phyloP scores from a whole-genome alignment of 2,113 vertebrate genomes.

The Gymnocephalus cernua region DNA sequence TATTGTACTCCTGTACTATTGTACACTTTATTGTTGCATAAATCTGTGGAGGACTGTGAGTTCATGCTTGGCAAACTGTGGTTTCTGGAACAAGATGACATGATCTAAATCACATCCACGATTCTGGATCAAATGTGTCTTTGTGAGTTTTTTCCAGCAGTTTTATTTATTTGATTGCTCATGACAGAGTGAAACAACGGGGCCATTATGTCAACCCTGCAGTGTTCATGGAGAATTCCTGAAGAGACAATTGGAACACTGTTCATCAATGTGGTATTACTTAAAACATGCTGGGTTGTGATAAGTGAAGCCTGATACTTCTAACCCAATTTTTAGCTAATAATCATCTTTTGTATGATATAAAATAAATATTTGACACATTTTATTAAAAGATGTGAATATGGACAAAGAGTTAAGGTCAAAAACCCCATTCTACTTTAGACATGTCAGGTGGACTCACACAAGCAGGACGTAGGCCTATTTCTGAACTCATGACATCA shows the following conservation, averaged over 20 bases:
- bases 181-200: slow-evolving; percentile 16
- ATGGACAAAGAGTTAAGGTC: no score
- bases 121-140: slow-evolving; percentile 17
- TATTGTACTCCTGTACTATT: background rate
- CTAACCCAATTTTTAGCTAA: background rate
- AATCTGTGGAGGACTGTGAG: slow-evolving; percentile 18
- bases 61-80: slow-evolving; percentile 27
- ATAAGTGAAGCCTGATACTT: background rate
- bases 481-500: no score
- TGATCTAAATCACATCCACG: slow-evolving; percentile 22
- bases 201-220: background rate
- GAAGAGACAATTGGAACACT: background rate
- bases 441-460: no score
- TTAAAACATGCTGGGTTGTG: background rate
- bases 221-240: background rate
- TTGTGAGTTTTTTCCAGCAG: slow-evolving; percentile 23
- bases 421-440: no score
- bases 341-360: background rate
- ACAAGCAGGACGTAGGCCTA: no score
- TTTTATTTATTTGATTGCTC: slow-evolving; percentile 1
- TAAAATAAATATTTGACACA: no score
- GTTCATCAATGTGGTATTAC: background rate
- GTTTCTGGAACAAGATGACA: slow-evolving; percentile 11
- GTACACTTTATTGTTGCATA: background rate
- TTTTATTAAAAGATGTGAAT: no score